Conservation (phyloP, 1,140 invertebrate species). For the Euborellia annulipes region DNA sequence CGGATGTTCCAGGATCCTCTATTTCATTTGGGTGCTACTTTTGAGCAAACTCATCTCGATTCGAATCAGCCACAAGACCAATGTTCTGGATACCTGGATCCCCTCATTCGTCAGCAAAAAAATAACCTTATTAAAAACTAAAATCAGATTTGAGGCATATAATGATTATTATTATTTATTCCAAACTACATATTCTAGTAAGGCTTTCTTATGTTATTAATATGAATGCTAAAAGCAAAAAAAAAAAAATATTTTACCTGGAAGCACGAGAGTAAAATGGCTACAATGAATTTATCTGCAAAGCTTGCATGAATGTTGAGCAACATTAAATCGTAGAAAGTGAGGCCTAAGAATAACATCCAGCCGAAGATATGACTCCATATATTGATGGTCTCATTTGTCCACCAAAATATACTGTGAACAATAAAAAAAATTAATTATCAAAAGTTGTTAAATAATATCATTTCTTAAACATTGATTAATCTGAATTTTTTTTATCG, state of each 20-base stretch:
- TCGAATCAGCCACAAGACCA: no score
- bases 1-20: no score
- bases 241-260: conserved; percentile 40
- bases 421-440: conserved; percentile 15
- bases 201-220: not conserved
- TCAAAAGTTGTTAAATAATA: no score
- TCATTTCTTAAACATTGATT: no score
- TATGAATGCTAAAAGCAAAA: not conserved
- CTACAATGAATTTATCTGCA: conserved; percentile 71
- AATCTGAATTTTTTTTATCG: no score
- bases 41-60: no score
- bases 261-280: conserved; percentile 67
- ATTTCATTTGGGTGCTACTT: no score
- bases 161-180: no score
- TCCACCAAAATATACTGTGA: conserved; percentile 85
- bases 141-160: not conserved
- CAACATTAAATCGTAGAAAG: conserved; percentile 67
- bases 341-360: conserved; percentile 67
- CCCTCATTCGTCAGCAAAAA: no score
- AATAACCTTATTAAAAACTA: conserved; percentile 1
- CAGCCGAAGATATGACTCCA: conserved; percentile 93
- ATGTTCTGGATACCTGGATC: no score
- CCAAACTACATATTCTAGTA: no score
- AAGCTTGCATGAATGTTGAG: conserved; percentile 59
- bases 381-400: conserved; percentile 93